Percentiles rank a stretch among this genome's conserved stretches.
phyloP scores from a whole-genome alignment of 2,797 vertebrate genomes.

The Uromys caudimaculatus region DNA sequence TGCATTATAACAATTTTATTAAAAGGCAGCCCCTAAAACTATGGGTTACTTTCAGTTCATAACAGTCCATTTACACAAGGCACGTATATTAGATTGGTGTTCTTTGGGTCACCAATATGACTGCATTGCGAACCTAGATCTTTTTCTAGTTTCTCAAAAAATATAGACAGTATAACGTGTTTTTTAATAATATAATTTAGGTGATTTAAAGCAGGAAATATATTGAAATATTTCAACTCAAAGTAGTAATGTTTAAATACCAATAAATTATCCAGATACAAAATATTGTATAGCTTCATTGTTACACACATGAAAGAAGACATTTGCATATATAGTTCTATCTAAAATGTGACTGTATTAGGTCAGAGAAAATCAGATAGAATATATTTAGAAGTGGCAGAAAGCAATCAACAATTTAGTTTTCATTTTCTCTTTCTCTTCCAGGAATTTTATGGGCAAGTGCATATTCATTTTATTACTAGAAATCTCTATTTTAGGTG shows the following conservation, averaged over 20 bases:
- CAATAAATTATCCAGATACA: constrained; percentile 6
- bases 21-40: neutral
- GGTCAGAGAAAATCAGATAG: neutral
- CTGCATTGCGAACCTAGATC: constrained; percentile 14
- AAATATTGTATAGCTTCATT: neutral
- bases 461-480: neutral
- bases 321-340: neutral
- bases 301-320: neutral
- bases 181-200: neutral
- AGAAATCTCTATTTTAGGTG: neutral
- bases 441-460: neutral
- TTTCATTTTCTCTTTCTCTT: neutral
- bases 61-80: neutral
- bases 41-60: neutral
- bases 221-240: neutral
- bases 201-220: constrained; percentile 3
- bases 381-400: neutral
- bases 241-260: neutral
- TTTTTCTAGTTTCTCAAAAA: neutral
- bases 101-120: neutral
- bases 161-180: neutral
- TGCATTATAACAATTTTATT: neutral
- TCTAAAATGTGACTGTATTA: neutral
- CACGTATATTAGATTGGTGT: neutral
- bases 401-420: neutral